phyloP scores from a whole-genome alignment of 1,140 invertebrate species.

The Harlomillsia oculata region DNA sequence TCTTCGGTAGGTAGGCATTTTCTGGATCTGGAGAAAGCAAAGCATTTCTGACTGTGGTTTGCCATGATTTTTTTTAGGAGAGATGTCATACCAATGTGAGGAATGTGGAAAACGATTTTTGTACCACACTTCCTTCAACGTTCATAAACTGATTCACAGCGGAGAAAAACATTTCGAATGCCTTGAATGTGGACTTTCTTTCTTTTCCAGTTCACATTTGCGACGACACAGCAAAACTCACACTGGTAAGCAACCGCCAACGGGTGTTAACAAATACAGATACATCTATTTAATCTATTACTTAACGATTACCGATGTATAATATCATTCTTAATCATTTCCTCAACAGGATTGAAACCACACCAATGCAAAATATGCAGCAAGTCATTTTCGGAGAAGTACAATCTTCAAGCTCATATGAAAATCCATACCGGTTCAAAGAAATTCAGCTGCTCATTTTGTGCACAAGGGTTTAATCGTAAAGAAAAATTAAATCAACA shows the following conservation, averaged over 20 bases:
- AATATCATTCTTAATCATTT: neutral
- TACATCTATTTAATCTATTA: neutral
- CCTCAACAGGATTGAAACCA: conserved; percentile 19
- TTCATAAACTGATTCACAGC: conserved; percentile 36
- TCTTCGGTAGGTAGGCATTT: conserved; percentile 39
- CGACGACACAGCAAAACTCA: conserved; percentile 36
- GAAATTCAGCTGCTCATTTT: conserved; percentile 45
- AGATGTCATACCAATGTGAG: conserved; percentile 46
- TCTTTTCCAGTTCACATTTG: conserved; percentile 36
- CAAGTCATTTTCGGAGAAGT: conserved; percentile 46
- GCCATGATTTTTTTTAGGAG: neutral
- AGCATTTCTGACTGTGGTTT: neutral
- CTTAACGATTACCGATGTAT: neutral
- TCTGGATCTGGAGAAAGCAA: neutral
- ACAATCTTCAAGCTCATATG: conserved; percentile 45
- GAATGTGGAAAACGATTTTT: conserved; percentile 58
- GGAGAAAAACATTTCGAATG: conserved; percentile 37
- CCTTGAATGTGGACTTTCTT: conserved; percentile 31
- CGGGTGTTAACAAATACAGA: neutral
- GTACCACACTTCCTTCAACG: conserved; percentile 50
- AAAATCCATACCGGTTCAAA: conserved; percentile 44
- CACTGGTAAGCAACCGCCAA: conserved; percentile 17
- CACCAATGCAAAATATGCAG: conserved; percentile 33
- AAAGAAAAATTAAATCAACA: conserved; percentile 23
- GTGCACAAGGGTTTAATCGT: conserved; percentile 40